Evolutionary conservation across 2,888 invertebrate genomes (phyloP).

Genomic region (Agonopterix alstromeriana): DNA sequence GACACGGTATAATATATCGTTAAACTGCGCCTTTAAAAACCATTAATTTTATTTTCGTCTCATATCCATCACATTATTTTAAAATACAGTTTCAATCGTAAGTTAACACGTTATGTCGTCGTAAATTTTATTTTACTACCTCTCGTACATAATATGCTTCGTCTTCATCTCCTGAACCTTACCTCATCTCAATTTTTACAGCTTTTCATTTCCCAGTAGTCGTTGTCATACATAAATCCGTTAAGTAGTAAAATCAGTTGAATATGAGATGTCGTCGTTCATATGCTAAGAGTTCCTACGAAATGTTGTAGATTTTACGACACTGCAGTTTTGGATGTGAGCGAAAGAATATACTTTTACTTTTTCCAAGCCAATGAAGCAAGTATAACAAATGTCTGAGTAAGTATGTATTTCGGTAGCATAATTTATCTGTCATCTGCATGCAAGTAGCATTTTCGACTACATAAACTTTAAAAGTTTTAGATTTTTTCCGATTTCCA

Average conservation of each 20-base stretch:
- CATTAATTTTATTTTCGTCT: constrained; percentile 7
- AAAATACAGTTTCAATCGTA: neutral
- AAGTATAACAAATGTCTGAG: constrained; percentile 7
- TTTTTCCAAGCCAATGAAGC: constrained; percentile 9
- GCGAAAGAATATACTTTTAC: constrained; percentile 6
- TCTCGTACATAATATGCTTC: neutral
- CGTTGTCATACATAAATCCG: neutral
- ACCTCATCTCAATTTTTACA: neutral
- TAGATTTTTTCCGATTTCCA: neutral
- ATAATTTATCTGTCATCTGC: constrained; percentile 10
- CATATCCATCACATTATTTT: neutral
- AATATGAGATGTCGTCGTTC: constrained; percentile 3
- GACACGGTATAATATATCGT: constrained; percentile 10
- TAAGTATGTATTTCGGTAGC: constrained; percentile 5
- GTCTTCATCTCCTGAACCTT: neutral
- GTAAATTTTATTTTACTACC: neutral
- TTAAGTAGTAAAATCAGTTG: constrained; percentile 3
- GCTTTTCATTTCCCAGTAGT: neutral
- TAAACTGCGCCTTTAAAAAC: constrained; percentile 14
- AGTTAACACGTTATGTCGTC: neutral
- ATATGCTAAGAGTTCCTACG: constrained; percentile 1
- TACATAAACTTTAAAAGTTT: constrained; percentile 2
- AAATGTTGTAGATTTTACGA: constrained; percentile 4
- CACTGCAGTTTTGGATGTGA: constrained; percentile 4
- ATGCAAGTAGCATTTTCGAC: constrained; percentile 4